phyloP scores from a whole-genome alignment of 2,113 vertebrate genomes.

The Anhinga rufa region DNA sequence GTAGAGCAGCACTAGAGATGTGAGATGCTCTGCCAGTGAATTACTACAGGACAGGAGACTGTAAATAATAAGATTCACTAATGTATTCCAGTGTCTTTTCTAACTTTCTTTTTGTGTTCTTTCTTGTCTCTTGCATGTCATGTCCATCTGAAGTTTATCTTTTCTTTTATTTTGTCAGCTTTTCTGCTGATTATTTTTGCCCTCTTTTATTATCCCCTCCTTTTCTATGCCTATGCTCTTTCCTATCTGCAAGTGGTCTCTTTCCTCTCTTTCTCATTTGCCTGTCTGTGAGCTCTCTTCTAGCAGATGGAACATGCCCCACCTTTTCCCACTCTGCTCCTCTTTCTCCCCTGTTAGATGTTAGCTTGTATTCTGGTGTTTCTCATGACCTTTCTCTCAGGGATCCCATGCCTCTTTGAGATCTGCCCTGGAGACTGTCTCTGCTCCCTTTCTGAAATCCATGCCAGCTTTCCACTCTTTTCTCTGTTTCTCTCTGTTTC shows the following conservation, averaged over 20 bases:
- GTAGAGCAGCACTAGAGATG: not conserved
- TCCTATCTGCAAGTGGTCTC: not conserved
- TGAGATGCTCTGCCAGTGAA: not conserved
- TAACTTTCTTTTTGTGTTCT: not conserved
- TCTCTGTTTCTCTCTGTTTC: not conserved
- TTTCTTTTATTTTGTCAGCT: not conserved
- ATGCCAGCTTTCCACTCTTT: not conserved
- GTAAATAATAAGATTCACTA: not conserved
- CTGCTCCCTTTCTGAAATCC: not conserved
- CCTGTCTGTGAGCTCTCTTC: not conserved
- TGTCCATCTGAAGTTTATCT: not conserved
- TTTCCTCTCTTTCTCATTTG: not conserved
- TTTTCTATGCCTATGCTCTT: not conserved
- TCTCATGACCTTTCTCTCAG: not conserved
- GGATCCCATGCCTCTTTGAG: not conserved
- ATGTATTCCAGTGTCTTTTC: not conserved
- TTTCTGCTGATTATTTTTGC: not conserved
- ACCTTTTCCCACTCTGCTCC: not conserved
- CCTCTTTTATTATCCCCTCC: not conserved
- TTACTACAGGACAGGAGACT: not conserved
- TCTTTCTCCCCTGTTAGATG: not conserved
- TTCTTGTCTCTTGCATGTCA: not conserved
- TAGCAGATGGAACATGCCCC: not conserved
- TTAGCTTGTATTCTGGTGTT: not conserved
- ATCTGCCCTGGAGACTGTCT: not conserved